These are phyloP conservation scores for Morpho helenor DNA, from an alignment of 2,888 invertebrate genomes.

Conservation along the genomic window DNA sequence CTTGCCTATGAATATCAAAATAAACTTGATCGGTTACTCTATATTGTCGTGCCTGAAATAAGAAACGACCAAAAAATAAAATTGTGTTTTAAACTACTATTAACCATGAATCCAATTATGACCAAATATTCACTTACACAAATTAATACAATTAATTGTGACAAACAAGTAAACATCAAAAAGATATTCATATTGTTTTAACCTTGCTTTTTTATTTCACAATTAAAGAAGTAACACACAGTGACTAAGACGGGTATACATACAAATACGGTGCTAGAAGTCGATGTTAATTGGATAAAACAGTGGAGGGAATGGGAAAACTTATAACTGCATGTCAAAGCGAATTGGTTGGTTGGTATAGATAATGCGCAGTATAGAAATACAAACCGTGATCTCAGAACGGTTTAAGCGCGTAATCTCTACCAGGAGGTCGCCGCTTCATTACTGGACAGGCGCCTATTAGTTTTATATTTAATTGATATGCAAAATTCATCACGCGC, in stretches of 20 bases:
- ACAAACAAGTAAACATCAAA: slow-evolving; percentile 6
- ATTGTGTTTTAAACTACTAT: too few species aligned
- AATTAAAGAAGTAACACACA: background rate
- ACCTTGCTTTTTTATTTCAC: background rate
- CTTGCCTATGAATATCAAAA: slow-evolving; percentile 88
- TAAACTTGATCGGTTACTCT: slow-evolving; percentile 90
- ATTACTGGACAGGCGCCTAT: too few species aligned
- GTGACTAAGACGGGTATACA: slow-evolving; percentile 1
- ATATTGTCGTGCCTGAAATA: slow-evolving; percentile 79
- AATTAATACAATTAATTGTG: slow-evolving; percentile 9
- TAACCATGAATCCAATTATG: too few species aligned
- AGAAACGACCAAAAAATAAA: background rate
- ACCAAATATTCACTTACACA: slow-evolving; percentile 10
- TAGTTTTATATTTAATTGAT: too few species aligned
- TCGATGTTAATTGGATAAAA: slow-evolving; percentile 18
- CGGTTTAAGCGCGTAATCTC: too few species aligned
- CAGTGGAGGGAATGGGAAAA: slow-evolving; percentile 10
- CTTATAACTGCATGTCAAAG: slow-evolving; percentile 13
- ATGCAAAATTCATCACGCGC: too few species aligned
- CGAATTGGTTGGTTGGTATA: background rate
- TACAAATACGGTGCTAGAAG: background rate
- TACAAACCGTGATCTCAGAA: too few species aligned
- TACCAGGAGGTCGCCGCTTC: too few species aligned
- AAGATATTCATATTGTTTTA: slow-evolving; percentile 16
- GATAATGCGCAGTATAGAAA: too few species aligned